Evolutionary conservation across 2,113 vertebrate genomes (phyloP).

Genomic region (Lagopus leucura): DNA sequence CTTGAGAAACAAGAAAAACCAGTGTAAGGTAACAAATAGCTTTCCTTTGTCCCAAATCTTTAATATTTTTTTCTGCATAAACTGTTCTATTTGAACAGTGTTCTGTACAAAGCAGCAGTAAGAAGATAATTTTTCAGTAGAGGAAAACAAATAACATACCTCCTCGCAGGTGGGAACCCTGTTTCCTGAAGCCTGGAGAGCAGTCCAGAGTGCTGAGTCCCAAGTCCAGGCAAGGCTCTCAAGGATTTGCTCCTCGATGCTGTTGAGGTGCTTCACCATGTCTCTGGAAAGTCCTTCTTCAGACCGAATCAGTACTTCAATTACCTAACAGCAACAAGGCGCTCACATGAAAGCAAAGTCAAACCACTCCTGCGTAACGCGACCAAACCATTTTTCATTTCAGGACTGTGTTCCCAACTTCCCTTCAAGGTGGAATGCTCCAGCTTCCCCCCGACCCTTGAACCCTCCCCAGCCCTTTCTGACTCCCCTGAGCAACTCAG

Average conservation of each 20-base stretch:
- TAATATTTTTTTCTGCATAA: neutral
- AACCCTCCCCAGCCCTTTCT: neutral
- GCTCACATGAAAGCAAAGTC: neutral
- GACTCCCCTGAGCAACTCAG: neutral
- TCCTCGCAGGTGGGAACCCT: constrained; percentile 95
- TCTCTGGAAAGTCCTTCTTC: constrained; percentile 96
- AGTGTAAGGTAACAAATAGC: neutral
- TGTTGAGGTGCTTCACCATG: constrained; percentile 97
- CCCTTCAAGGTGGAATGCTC: neutral
- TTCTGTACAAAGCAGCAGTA: neutral
- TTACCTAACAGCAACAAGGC: constrained; percentile 81
- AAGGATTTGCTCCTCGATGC: constrained; percentile 94
- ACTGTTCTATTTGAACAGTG: neutral
- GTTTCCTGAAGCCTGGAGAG: constrained; percentile 82
- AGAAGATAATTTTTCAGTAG: neutral
- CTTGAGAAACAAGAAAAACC: constrained; percentile 79
- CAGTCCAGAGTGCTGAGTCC: constrained; percentile 89
- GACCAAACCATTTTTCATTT: neutral
- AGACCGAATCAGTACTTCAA: constrained; percentile 95
- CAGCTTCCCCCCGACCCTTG: neutral
- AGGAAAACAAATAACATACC: constrained; percentile 73
- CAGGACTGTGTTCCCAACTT: neutral
- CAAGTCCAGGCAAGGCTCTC: constrained; percentile 90
- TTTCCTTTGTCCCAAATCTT: neutral
- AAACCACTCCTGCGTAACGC: rapidly evolving